Conservation (phyloP, 2,113 vertebrate genomes). For the Pardalotus punctatus region DNA sequence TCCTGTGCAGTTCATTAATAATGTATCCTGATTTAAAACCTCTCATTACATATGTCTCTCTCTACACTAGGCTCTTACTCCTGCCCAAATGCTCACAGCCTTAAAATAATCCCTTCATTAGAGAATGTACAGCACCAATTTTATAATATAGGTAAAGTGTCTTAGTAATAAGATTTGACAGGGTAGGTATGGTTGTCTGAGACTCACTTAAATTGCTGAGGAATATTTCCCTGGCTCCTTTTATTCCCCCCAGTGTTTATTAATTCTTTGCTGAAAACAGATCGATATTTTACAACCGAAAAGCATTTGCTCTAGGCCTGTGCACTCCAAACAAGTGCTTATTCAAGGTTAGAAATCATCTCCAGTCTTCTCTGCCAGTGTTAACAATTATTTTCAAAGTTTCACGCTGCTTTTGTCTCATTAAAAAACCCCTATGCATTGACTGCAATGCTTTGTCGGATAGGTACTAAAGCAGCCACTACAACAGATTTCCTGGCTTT, state of each 20-base stretch:
- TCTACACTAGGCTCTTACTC: neutral
- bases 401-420: neutral
- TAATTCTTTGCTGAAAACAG: neutral
- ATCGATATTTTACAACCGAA: neutral
- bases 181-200: neutral
- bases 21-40: constrained; percentile 36
- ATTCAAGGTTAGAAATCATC: neutral
- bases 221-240: neutral
- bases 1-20: constrained; percentile 41
- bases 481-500: neutral
- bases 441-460: neutral
- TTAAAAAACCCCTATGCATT: neutral
- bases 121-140: neutral
- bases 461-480: neutral
- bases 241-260: neutral
- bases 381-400: neutral
- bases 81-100: neutral
- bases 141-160: neutral
- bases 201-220: neutral
- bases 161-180: neutral
- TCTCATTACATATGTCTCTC: constrained; percentile 2
- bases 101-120: constrained; percentile 44
- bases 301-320: neutral
- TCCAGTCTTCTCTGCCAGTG: neutral
- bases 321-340: neutral